phyloP scores from a whole-genome alignment of 2,888 invertebrate genomes.

The Mycalesis mineus region DNA sequence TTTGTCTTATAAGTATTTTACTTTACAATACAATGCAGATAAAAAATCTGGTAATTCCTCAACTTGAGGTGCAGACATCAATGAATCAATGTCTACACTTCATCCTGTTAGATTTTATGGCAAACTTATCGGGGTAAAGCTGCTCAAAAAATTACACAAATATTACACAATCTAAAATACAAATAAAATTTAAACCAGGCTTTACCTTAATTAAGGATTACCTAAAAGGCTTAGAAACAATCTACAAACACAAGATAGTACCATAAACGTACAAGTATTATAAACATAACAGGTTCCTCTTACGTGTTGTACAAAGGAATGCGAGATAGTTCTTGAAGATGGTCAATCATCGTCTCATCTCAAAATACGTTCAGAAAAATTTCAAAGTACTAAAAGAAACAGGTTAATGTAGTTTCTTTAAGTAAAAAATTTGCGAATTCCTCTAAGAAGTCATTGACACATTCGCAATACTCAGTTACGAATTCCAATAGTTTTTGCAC shows the following conservation, averaged over 20 bases:
- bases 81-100: no score
- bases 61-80: no score
- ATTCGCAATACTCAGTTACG: slow-evolving; percentile 41
- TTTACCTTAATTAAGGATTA: no score
- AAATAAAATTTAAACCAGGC: no score
- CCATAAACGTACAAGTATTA: neutral
- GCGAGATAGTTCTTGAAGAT: slow-evolving; percentile 5
- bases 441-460: slow-evolving; percentile 33
- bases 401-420: slow-evolving; percentile 22
- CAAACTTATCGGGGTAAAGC: no score
- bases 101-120: no score
- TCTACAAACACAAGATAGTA: neutral
- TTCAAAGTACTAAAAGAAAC: slow-evolving; percentile 19
- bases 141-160: no score
- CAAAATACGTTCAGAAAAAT: slow-evolving; percentile 6
- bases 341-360: no score
- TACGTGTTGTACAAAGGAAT: slow-evolving; percentile 3
- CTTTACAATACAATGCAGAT: no score
- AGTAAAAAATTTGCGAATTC: slow-evolving; percentile 24
- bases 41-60: no score
- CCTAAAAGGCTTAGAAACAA: neutral
- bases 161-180: no score
- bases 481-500: slow-evolving; percentile 43
- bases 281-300: neutral
- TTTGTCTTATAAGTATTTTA: no score